Base-by-base conservation (phyloP, 2,888 invertebrate genomes). In the Colostygia pectinataria region DNA sequence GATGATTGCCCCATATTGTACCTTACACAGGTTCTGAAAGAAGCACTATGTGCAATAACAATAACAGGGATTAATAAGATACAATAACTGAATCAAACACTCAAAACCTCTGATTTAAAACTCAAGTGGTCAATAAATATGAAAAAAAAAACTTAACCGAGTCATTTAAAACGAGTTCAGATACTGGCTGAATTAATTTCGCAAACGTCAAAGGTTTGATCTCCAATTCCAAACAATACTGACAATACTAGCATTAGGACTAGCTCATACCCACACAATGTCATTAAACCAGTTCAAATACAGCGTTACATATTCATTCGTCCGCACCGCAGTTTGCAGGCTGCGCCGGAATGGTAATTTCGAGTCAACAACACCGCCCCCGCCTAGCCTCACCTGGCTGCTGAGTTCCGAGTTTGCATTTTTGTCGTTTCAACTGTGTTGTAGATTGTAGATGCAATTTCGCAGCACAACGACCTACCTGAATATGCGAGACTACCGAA, bases 281-380 rank as follows among this genome's bases (percentile, higher is more conserved):
- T 72, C 72, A 76, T 80, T 74, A 77, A 77, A 76, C 68, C 74
- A 71, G 71, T 72, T 76, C 71, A 74, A 77, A 81, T 79, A 77
- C 74, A 69, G 65, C 65, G 74, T 80, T 84, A 83, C 82, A 86
- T 85, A 86, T 86, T 85, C 81, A 87, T 85, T 77, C 76, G 76
- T 71, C 75, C 74, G 77, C 48, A 49, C 27, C 55, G 43, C 56
- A 50, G 50, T 52, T 49, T 56, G 60, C 79, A 77, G 83, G 77
- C 78, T 68, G 77, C 66, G 71, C 70, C 65, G 78, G 75, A 84
- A 88, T 88, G 83, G 77, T 83, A 86, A 88, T 87, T 81, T 77
- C 74, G 69, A 75, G 79, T 83, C 85, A 81, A 81, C 86, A 81
- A 76, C 80, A 71, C 70, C 63, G 68, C 72, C 72, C 18, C 68